phyloP scores from a whole-genome alignment of 1,140 invertebrate species.

The Grapholita molesta region DNA sequence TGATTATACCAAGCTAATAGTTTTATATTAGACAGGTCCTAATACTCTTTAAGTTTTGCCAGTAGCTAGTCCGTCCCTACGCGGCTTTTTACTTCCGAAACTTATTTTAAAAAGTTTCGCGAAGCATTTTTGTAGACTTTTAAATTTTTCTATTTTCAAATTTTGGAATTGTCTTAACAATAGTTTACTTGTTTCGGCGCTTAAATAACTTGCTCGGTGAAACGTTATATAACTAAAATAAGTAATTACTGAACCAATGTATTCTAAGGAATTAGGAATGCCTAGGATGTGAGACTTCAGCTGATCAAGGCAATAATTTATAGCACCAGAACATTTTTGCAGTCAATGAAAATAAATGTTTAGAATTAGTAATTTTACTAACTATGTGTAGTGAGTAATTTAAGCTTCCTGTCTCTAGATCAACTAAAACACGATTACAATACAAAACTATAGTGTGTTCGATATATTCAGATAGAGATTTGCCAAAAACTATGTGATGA shows the following conservation, averaged over 20 bases:
- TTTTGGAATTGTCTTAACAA: neutral
- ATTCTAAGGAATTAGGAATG: neutral
- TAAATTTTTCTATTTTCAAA: neutral
- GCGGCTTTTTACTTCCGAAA: conserved; percentile 44
- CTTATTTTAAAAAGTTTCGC: neutral
- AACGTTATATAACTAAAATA: neutral
- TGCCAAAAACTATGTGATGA: conserved; percentile 72
- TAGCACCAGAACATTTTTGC: neutral
- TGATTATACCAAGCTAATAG: neutral
- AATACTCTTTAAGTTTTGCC: conserved; percentile 53
- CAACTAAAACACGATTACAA: neutral
- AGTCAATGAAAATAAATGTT: neutral
- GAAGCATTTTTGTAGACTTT: neutral
- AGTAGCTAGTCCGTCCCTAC: conserved; percentile 59
- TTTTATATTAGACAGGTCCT: conserved; percentile 14
- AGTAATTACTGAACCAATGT: neutral
- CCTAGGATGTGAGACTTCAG: neutral
- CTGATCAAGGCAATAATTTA: neutral
- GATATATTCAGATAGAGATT: conserved; percentile 42
- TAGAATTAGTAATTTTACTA: neutral
- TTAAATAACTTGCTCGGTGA: neutral
- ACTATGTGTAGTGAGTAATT: neutral
- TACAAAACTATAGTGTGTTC: neutral
- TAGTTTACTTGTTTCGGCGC: neutral
- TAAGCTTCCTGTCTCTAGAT: conserved; percentile 7